Base-by-base conservation (phyloP, 1,140 invertebrate species). In the Laupala kohalensis region DNA sequence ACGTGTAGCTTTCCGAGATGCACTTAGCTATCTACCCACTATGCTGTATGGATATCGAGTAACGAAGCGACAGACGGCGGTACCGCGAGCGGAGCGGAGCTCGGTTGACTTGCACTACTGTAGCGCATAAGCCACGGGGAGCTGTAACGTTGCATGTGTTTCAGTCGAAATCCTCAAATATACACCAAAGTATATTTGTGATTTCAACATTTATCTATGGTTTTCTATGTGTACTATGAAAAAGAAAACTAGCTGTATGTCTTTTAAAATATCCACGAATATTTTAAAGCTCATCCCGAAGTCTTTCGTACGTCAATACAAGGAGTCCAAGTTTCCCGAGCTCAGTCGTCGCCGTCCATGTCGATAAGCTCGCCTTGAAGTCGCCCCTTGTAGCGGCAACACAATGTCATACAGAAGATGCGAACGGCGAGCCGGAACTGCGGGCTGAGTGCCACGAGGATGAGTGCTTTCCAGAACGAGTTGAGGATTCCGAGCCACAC, bases 401-500 rank as follows among this genome's bases (percentile, higher is more conserved):
- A 95, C 73, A 94, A 84, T n/a, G 92, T 94, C 80, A 94, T 83
- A 81, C 93, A 96, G 76, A 97, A 88, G 75, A 94, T 89, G 74
- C 91, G 85, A 70, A 95, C 85, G 26, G 93, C 92, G 67, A 93
- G 84, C 69, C 95, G 86, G 83, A 97, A 98, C 79, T 95, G 92
- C 23, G 92, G 92, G 82, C 94, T 96, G 79, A 96, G 84, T 37
- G 88, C 86, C 71, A 94, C 84, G 77, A 97, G 90, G 74, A 97
- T 91, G 66, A 97, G 81, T 70, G 94, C 91, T 82, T 97, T 98
- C 92, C 93, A 96, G 78, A 95, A 94, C 66, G 93, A 95, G 83
- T 96, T 96, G 71, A 94, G 84, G 75, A 98, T 89, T 5, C 94
- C 96, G 72, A 97, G 83, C 96, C 96, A 98, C 63, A 97, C 90